Percentiles rank a stretch among this genome's conserved stretches.
Evolutionary conservation across 2,113 vertebrate species (phyloP).

Genomic region (Suncus etruscus): DNA sequence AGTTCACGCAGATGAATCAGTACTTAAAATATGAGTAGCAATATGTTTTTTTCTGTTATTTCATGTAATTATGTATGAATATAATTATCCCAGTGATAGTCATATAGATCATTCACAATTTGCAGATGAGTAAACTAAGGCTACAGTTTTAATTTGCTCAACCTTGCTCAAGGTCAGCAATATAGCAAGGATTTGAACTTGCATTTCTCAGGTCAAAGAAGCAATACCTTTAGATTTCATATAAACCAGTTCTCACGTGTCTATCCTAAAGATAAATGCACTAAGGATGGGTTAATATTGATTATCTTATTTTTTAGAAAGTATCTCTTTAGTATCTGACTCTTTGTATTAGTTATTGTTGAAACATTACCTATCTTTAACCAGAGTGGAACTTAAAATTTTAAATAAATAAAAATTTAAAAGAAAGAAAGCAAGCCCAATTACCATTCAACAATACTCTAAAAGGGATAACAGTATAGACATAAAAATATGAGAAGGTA

Average conservation of each 20-base stretch:
- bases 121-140: not conserved
- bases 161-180: not conserved
- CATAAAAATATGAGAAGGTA: conserved; percentile 41
- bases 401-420: no score
- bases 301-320: conserved; percentile 67
- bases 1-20: not conserved
- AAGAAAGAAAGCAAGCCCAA: conserved; percentile 55
- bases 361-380: conserved; percentile 48
- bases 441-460: conserved; percentile 30
- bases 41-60: not conserved
- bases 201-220: not conserved
- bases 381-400: not conserved
- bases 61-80: not conserved
- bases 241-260: not conserved
- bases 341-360: conserved; percentile 24
- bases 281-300: conserved; percentile 61
- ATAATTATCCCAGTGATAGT: not conserved
- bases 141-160: not conserved
- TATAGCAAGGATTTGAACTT: not conserved
- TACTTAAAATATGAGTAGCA: not conserved
- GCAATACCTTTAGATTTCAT: not conserved
- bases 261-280: conserved; percentile 26
- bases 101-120: not conserved
- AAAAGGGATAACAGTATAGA: conserved; percentile 54
- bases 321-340: conserved; percentile 39